Base-by-base conservation (phyloP, 2,797 vertebrate genomes). In the Ibycter americanus region DNA sequence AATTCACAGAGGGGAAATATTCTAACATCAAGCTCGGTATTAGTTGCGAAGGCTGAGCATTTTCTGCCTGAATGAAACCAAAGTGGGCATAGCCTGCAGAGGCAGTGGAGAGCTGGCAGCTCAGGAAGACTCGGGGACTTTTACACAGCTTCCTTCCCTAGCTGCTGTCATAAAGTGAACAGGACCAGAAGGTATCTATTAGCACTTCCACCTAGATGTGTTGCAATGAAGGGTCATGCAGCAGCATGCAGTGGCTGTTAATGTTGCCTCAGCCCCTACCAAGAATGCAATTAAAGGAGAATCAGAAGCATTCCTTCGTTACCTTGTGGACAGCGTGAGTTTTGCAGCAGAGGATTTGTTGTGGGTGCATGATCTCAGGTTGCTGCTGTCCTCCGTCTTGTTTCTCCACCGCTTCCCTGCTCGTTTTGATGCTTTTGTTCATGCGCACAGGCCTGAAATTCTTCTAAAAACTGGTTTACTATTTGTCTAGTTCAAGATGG, bases 91-190 rank as follows among this genome's bases (percentile, higher is more conserved):
- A 68, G 85, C 94, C 94, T 85, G 94, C 80, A 78, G 94, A 95
- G 94, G 94, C 94, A 93, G 91, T 73, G 88, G 84, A 68, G 91
- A 93, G 91, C 94, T 79, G 86, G 85, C 77, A 70, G 67, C 26
- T 31, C 31, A 5, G 42, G 66, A 74, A 34, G 54, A 49, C 62
- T 44, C 19, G 0, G 67, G 65, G 76, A 73, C 51, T 91, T 88
- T 23, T 31, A 21, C 36, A 21, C 40, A 23, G 89, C 71, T 74
- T 84, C 76, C 61, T 91, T 55, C 80, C 70, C 70, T 63, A 7
- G 11, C 70, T 14, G 80, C 74, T 82, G 88, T 40, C 91, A 85
- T 8, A n/a, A 56, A 59, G 54, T 3, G 67, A 93, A 54, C 51
- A 56, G 83, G 86, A 93, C 68, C 86, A 89, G 89, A 80, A 94